Evolutionary conservation across 2,888 invertebrate genomes (phyloP).

Genomic region (Caenorhabditis parvicauda): DNA sequence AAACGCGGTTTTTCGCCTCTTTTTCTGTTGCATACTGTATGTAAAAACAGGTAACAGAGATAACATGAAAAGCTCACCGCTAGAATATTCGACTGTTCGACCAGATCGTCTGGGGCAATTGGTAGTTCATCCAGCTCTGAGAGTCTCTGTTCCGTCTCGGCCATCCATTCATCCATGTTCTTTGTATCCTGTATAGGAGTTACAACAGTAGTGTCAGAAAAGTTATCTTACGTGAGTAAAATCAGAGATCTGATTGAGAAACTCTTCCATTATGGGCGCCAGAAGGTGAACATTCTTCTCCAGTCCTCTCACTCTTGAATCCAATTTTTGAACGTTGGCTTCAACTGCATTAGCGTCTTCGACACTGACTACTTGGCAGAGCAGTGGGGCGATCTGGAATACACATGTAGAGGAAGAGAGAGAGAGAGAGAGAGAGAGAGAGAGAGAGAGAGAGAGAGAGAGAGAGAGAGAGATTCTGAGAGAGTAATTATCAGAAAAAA

Average conservation of each 20-base stretch:
- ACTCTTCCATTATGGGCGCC: conserved; percentile 33
- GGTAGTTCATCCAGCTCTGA: conserved; percentile 64
- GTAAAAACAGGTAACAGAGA: no score
- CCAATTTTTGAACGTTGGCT: conserved; percentile 73
- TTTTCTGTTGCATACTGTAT: no score
- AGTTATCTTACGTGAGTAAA: conserved; percentile 8
- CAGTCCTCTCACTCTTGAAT: conserved; percentile 30
- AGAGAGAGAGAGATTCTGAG: no score
- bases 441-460: neutral
- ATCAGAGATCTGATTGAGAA: conserved; percentile 29
- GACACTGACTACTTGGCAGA: conserved; percentile 43
- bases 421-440: neutral
- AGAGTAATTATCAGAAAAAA: neutral
- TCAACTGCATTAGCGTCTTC: conserved; percentile 80
- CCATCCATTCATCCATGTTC: conserved; percentile 75
- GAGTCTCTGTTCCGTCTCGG: conserved; percentile 79
- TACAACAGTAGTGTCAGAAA: neutral
- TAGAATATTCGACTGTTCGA: conserved; percentile 87
- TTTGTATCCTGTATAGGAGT: conserved; percentile 72
- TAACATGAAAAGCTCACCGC: conserved; percentile 69
- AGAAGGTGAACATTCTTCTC: conserved; percentile 32
- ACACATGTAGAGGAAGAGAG: neutral
- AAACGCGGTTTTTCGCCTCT: no score
- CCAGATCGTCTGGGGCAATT: conserved; percentile 84
- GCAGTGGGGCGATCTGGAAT: conserved; percentile 21